Evolutionary conservation across 1,140 invertebrate species (phyloP), one percentile per base, ranked within the genome.

Genomic region (Melitaea cinxia): DNA sequence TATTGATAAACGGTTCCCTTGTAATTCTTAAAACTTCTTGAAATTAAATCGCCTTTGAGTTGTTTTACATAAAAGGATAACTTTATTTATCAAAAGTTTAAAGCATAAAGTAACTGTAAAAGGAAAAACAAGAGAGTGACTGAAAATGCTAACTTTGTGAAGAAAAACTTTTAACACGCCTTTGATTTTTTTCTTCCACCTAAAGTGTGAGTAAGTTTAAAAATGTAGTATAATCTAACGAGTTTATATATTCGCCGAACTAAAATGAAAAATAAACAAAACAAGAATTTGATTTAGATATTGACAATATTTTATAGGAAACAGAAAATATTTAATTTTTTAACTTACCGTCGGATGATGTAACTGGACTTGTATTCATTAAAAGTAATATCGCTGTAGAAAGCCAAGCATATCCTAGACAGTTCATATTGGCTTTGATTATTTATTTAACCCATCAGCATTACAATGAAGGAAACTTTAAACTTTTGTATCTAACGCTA

Each of bases 341-440:
- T 15, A 45, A 81, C 84, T 89, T 78, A 89, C 86, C 86, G 71
- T 89, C 84, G 60, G 83, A 75, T 61, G 84, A 77, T 50, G 71
- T 69, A 47, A 71, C 77, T 37, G 72, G 69, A 65, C 74, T 71
- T 65, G 72, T 74, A 65, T 80, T 69, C 67, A 81, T 55, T n/a
- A 83, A 66, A 54, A 70, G 35, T 56, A 81, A 59, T 52, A 80
- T 65, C 69, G 80, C 62, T 45, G 62, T 71, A 50, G 64, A 70
- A 68, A 72, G 72, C 70, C 71, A 65, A 57, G 65, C 63, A 61
- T 68, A 65, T 72, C 69, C 59, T 58, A 65, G 66, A 65, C 47
- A 69, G 56, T 73, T 65, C 76, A 78, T 78, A 67, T 73, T 78
- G 70, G n/a, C n/a, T 33, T 57, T 35, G 35, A 70, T 79, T 42